These are phyloP conservation scores for Microtus ochrogaster DNA, from an alignment of 2,113 vertebrate species.

Conservation along the genomic window DNA sequence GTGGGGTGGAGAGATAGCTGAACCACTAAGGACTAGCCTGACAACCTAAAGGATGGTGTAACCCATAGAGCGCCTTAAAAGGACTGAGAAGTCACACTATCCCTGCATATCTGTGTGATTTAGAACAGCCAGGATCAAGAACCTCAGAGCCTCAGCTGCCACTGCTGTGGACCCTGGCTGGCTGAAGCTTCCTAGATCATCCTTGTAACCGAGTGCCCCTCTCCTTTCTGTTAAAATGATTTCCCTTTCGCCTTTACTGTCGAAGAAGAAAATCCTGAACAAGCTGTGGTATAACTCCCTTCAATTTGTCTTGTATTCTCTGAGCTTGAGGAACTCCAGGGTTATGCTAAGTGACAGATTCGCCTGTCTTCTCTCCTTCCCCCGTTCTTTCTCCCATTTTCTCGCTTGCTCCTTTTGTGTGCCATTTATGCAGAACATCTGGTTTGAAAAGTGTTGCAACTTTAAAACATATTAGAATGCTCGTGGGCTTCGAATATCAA, in stretches of 20 bases:
- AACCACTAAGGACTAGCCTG: background rate
- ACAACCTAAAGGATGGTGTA: background rate
- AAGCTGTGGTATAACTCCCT: constrained; percentile 76
- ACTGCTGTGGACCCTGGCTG: background rate
- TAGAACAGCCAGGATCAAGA: background rate
- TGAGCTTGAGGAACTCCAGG: constrained; percentile 67
- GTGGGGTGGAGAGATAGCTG: background rate
- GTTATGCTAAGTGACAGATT: constrained; percentile 82
- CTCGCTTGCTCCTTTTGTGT: constrained; percentile 51
- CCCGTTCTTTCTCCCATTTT: constrained; percentile 48
- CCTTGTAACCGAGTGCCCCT: constrained; percentile 35
- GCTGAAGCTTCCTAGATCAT: background rate
- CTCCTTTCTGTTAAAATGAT: constrained; percentile 72
- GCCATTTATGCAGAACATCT: constrained; percentile 90
- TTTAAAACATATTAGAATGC: constrained; percentile 92
- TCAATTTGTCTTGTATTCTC: constrained; percentile 64
- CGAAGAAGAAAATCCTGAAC: constrained; percentile 34
- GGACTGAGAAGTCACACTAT: background rate
- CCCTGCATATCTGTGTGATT: too few relatives aligned
- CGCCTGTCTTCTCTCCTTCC: constrained; percentile 71
- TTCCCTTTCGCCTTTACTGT: constrained; percentile 68
- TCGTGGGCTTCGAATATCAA: constrained; percentile 91
- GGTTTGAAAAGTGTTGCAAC: constrained; percentile 92
- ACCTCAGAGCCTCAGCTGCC: background rate
- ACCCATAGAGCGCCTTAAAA: background rate